Conservation (phyloP, 2,888 invertebrate genomes). For the Agelastica alni region DNA sequence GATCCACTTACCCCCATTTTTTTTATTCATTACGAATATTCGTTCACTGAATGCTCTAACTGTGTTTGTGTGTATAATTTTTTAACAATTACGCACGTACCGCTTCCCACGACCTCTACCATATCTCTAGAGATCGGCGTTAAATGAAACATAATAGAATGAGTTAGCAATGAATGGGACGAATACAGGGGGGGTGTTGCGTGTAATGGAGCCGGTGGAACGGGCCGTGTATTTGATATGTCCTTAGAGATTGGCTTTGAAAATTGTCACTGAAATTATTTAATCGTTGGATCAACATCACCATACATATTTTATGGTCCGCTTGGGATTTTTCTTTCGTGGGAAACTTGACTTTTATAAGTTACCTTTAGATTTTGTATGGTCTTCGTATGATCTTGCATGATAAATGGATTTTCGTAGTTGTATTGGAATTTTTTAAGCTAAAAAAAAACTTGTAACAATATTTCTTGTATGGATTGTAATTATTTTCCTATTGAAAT, state of each 20-base stretch:
- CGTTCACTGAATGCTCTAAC: no score
- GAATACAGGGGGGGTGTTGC: conserved; percentile 1
- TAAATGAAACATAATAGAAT: conserved; percentile 20
- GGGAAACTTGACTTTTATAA: conserved; percentile 26
- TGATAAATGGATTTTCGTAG: no score
- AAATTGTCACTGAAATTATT: conserved; percentile 44
- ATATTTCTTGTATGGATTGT: no score
- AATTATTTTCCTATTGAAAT: no score
- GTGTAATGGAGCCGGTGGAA: conserved; percentile 9
- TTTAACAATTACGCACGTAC: no score
- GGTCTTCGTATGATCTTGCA: no score
- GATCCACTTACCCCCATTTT: no score
- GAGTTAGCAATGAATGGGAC: conserved; percentile 5
- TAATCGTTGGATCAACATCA: conserved; percentile 44
- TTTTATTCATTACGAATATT: no score
- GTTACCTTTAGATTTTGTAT: no score
- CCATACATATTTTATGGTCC: conserved; percentile 42
- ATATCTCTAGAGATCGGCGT: conserved; percentile 16
- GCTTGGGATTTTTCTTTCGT: conserved; percentile 35
- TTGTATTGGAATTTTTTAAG: no score
- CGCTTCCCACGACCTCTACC: conserved; percentile 15
- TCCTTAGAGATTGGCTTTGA: conserved; percentile 30
- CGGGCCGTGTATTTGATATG: conserved; percentile 28
- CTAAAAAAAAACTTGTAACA: no score
- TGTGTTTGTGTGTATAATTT: no score